Percentiles rank a stretch among this genome's conserved stretches.
Evolutionary conservation across 2,888 invertebrate species (phyloP).

Genomic region (Ypsolopha sequella): DNA sequence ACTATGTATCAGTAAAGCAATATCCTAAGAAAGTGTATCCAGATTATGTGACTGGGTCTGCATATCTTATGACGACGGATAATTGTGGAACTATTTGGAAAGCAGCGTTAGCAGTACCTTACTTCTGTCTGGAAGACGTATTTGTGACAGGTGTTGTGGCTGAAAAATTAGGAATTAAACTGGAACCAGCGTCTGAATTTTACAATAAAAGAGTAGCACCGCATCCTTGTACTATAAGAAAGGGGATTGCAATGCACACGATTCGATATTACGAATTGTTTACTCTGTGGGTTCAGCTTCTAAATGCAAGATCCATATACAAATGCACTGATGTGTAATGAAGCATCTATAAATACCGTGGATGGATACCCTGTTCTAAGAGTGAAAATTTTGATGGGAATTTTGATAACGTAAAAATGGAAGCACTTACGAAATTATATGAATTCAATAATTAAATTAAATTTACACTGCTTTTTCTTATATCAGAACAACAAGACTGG

Average conservation of each 20-base stretch:
- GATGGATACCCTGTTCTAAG: no score
- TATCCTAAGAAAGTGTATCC: conserved; percentile 83
- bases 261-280: conserved; percentile 90
- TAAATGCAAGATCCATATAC: conserved; percentile 83
- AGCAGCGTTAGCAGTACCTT: conserved; percentile 73
- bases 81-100: conserved; percentile 78
- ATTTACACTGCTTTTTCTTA: no score
- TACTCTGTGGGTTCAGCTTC: conserved; percentile 89
- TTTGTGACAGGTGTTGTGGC: conserved; percentile 93
- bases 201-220: conserved; percentile 79
- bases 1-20: conserved; percentile 85
- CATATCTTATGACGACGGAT: conserved; percentile 85
- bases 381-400: no score
- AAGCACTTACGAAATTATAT: no score
- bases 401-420: no score
- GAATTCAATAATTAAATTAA: no score
- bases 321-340: no score
- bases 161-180: conserved; percentile 75
- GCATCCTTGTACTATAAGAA: conserved; percentile 84
- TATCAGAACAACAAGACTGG: no score
- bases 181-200: conserved; percentile 82
- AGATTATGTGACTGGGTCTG: conserved; percentile 94
- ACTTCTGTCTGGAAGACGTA: conserved; percentile 91
- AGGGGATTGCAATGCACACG: conserved; percentile 89
- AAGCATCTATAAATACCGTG: no score